Evolutionary conservation across 2,888 invertebrate species (phyloP).

Genomic region (Melolontha melolontha): DNA sequence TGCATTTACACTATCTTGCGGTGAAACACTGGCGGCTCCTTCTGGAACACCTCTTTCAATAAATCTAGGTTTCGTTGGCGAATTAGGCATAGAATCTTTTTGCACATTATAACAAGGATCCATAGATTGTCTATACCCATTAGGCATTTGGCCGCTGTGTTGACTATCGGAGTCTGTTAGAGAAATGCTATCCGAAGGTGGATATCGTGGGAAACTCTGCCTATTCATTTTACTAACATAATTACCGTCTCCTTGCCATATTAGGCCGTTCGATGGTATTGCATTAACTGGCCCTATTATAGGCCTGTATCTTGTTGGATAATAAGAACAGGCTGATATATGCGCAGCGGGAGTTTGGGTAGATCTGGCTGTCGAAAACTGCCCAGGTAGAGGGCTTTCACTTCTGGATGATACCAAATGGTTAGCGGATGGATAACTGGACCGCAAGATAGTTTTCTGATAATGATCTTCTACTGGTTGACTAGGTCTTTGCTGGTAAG

Average conservation of each 20-base stretch:
- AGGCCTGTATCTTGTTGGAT: conserved; percentile 59
- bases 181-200: conserved; percentile 58
- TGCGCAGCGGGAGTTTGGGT: conserved; percentile 61
- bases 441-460: conserved; percentile 50
- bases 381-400: conserved; percentile 63
- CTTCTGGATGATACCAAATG: conserved; percentile 56
- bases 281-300: conserved; percentile 53
- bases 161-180: conserved; percentile 61
- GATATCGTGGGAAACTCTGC: conserved; percentile 60
- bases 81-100: conserved; percentile 67
- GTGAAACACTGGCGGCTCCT: conserved; percentile 78
- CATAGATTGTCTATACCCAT: conserved; percentile 56
- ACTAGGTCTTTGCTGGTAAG: conserved; percentile 58
- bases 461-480: conserved; percentile 57
- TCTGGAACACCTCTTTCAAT: conserved; percentile 80
- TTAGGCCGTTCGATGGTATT: conserved; percentile 50
- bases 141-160: conserved; percentile 56
- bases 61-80: conserved; percentile 67
- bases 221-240: conserved; percentile 59
- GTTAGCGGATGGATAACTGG: conserved; percentile 52
- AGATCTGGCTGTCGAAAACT: conserved; percentile 62
- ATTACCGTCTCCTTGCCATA: conserved; percentile 57
- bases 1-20: conserved; percentile 70
- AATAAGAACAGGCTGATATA: conserved; percentile 56
- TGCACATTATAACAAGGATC: conserved; percentile 52